Evolutionary conservation across 2,888 invertebrate species (phyloP).

Genomic region (Ectemnius cavifrons): DNA sequence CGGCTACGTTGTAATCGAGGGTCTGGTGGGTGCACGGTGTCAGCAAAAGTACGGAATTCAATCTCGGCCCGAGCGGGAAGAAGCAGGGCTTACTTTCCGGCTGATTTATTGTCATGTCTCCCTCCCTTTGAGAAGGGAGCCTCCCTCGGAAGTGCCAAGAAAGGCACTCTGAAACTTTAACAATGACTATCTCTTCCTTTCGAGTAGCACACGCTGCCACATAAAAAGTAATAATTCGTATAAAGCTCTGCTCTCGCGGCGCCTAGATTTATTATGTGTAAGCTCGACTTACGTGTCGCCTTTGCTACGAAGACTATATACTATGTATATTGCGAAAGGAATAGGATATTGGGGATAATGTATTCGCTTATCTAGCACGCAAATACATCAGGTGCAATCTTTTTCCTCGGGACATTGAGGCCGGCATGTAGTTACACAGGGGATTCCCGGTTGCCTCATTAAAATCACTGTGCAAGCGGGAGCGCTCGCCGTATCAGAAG

Average conservation of each 20-base stretch:
- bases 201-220: conserved; percentile 2
- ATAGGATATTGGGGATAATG: too few relatives aligned
- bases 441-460: conserved; percentile 54
- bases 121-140: not conserved
- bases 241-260: not conserved
- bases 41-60: not conserved
- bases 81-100: conserved; percentile 1
- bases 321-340: too few relatives aligned
- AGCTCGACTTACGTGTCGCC: not conserved
- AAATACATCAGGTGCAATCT: conserved; percentile 21
- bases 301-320: too few relatives aligned
- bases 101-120: conserved; percentile 4
- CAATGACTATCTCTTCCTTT: conserved; percentile 6
- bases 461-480: conserved; percentile 39
- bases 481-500: conserved; percentile 21
- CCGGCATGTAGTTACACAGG: conserved; percentile 39
- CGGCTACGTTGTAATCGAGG: not conserved
- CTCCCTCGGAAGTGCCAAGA: conserved; percentile 1
- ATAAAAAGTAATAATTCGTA: conserved; percentile 10
- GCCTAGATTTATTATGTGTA: not conserved
- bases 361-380: too few relatives aligned
- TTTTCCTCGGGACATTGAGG: conserved; percentile 45
- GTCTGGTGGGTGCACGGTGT: conserved; percentile 5
- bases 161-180: not conserved
- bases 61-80: not conserved